These are phyloP conservation scores for Cerceris ruficornis DNA, from an alignment of 2,888 invertebrate species.

Conservation along the genomic window DNA sequence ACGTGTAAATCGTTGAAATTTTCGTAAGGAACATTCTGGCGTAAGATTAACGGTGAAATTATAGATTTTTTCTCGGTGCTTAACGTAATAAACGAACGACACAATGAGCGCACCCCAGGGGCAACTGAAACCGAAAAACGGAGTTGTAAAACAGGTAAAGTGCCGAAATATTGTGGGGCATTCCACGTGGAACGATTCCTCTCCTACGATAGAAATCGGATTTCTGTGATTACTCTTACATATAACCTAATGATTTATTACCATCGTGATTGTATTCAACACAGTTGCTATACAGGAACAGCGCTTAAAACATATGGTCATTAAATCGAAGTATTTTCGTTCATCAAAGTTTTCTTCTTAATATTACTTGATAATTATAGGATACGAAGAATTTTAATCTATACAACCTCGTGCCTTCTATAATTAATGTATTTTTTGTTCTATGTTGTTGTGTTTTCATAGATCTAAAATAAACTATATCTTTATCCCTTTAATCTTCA, in stretches of 20 bases:
- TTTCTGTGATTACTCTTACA: conserved; percentile 22
- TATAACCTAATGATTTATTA: conserved; percentile 47
- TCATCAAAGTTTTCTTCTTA: not conserved
- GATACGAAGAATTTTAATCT: not conserved
- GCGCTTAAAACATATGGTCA: conserved; percentile 60
- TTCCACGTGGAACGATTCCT: not conserved
- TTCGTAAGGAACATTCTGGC: conserved; percentile 9
- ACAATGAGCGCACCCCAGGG: conserved; percentile 78
- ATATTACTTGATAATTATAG: not conserved
- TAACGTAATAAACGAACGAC: conserved; percentile 44
- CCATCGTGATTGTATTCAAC: conserved; percentile 15
- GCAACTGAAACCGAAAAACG: conserved; percentile 81
- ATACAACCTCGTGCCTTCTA: not conserved
- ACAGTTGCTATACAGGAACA: conserved; percentile 29
- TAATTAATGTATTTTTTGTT: conserved; percentile 3
- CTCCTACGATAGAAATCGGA: not conserved
- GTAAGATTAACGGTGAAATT: conserved; percentile 25
- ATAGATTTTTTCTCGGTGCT: conserved; percentile 35
- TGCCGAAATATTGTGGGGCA: conserved; percentile 17
- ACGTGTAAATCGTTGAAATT: conserved; percentile 31
- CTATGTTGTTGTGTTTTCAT: not conserved
- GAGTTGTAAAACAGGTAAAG: conserved; percentile 86
- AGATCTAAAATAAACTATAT: not conserved
- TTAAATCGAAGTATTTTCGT: conserved; percentile 27
- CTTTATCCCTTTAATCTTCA: conserved; percentile 36